Base-by-base conservation (phyloP, 1,140 invertebrate genomes). In the Scaptodrosophila lebanonensis region DNA sequence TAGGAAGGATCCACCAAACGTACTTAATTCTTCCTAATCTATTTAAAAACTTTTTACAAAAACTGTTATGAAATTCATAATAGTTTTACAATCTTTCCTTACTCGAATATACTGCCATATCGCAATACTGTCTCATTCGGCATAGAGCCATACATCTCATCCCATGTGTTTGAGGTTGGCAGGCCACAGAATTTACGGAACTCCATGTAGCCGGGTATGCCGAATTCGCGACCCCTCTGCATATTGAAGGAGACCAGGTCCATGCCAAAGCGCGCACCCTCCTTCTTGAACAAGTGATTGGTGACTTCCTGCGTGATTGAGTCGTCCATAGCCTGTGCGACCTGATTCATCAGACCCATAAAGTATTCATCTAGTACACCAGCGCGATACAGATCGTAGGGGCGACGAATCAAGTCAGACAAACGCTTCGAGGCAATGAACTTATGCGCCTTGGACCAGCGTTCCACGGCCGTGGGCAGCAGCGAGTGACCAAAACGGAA, bases 241-340 rank as follows among this genome's bases (percentile, higher is more conserved):
- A 98, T 96, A 85, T 98, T 98, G 77, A 98, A 95, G 1, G 96
- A 95, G 2, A 97, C 95, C 63, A 98, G 88, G 87, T 98, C 97
- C 90, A 97, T 91, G 60, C 96, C 96, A 77, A 94, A 95, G 32
- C 93, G 90, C 33, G 93, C 92, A 9, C 93, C 94, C 15, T 92
- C 92, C 88, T 96, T 96, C 86, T 96, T 96, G 87, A 97, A 96
- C 25, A 97, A 88, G 88, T 96, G 94, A 88, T 96, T 96, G 8
- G 95, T 96, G 0, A 97, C 95, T 88, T 97, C 95, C 88, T 95
- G 94, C 0, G 95, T 97, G 52, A 98, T 95, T 0, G 95, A 95
- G 83, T 97, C 95, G 73, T 98, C 96, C 94, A 97, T 97, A 70
- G 95, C 95, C 88, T 97, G 95, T 4, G 95, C 95, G 11, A 97